These are phyloP conservation scores for Oreohelix idahoensis DNA, from an alignment of 1,140 invertebrate genomes.

Conservation along the genomic window DNA sequence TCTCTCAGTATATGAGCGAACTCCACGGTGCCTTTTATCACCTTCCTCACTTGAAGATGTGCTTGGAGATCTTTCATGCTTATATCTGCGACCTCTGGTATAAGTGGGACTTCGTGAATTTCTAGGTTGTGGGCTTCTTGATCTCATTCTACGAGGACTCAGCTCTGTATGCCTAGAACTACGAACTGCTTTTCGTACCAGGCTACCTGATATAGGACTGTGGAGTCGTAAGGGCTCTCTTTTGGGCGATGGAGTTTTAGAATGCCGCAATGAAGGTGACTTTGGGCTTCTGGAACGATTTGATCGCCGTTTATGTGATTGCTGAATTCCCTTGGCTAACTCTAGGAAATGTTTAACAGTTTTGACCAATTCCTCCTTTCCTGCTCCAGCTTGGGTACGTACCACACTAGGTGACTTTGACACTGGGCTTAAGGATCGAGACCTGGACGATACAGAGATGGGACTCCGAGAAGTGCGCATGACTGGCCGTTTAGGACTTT, in stretches of 20 bases:
- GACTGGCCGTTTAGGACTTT: constrained; percentile 8
- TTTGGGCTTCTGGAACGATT: background rate
- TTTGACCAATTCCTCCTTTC: constrained; percentile 9
- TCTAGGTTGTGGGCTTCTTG: constrained; percentile 5
- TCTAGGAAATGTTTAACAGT: constrained; percentile 11
- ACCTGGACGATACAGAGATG: constrained; percentile 12
- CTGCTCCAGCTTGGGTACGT: background rate
- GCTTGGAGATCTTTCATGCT: constrained; percentile 8
- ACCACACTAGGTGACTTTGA: constrained; percentile 21
- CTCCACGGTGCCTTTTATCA: background rate
- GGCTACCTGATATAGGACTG: background rate
- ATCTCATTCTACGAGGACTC: background rate
- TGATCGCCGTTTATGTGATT: background rate
- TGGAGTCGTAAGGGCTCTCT: no score
- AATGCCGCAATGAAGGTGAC: background rate
- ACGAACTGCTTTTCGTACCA: background rate
- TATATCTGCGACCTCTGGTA: background rate
- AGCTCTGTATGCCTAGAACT: background rate
- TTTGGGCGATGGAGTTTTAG: background rate
- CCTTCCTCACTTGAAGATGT: background rate
- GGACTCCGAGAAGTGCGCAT: constrained; percentile 1
- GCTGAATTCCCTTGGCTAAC: constrained; percentile 10
- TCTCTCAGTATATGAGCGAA: background rate
- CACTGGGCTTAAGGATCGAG: constrained; percentile 13
- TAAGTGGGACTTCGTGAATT: constrained; percentile 6